These are phyloP conservation scores for Platysteira castanea DNA, from an alignment of 2,113 vertebrate species.

Conservation along the genomic window DNA sequence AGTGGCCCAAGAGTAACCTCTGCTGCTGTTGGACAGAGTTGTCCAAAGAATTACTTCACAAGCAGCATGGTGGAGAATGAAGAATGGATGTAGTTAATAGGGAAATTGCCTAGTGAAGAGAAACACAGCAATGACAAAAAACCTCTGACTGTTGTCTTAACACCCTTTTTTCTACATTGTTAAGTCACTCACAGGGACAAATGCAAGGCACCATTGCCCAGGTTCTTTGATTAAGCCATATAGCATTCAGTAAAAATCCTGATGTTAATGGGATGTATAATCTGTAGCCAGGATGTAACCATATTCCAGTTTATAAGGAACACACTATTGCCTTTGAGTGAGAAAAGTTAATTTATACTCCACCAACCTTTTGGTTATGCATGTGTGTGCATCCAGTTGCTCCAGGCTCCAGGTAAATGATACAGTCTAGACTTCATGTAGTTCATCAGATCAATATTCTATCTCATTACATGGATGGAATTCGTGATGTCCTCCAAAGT, in stretches of 20 bases:
- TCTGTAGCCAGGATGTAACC: neutral
- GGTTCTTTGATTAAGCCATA: neutral
- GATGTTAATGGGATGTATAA: neutral
- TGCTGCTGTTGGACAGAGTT: neutral
- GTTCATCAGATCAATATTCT: slow-evolving; percentile 61
- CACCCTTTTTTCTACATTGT: neutral
- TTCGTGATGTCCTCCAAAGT: slow-evolving; percentile 38
- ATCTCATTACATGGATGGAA: slow-evolving; percentile 46
- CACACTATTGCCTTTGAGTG: neutral
- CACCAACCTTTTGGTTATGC: neutral
- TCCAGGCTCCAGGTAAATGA: slow-evolving; percentile 16
- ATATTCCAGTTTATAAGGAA: neutral
- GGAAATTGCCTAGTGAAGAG: neutral
- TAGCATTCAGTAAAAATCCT: neutral
- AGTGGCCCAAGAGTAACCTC: neutral
- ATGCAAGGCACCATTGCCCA: neutral
- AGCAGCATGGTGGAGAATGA: neutral
- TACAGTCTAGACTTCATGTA: slow-evolving; percentile 25
- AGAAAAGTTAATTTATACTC: slow-evolving; percentile 43
- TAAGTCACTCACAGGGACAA: neutral
- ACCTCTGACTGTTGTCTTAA: neutral
- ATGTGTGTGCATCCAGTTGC: neutral
- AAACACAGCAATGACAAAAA: neutral
- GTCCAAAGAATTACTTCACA: neutral
- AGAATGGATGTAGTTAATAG: neutral